phyloP scores from a whole-genome alignment of 1,140 invertebrate genomes.

The Gerris buenoi region DNA sequence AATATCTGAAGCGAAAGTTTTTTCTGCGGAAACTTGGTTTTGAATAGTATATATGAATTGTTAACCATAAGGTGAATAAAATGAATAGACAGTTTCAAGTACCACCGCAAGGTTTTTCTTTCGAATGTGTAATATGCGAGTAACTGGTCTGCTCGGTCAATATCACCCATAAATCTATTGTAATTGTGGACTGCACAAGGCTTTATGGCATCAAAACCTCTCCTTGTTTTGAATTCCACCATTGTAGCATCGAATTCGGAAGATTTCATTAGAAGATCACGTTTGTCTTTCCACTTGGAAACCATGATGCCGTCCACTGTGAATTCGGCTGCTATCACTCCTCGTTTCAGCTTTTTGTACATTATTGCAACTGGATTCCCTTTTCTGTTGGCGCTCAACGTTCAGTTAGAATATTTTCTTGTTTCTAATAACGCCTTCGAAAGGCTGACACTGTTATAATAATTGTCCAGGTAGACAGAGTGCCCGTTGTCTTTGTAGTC shows the following conservation, averaged over 20 bases:
- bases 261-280: conserved; percentile 24
- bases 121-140: conserved; percentile 5
- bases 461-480: conserved; percentile 7
- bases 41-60: too few species aligned
- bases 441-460: conserved; percentile 9
- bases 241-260: conserved; percentile 18
- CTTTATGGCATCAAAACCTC: background rate
- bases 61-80: too few species aligned
- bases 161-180: conserved; percentile 5
- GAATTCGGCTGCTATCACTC: conserved; percentile 14
- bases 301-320: conserved; percentile 15
- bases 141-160: conserved; percentile 7
- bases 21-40: too few species aligned
- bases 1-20: too few species aligned
- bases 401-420: conserved; percentile 18
- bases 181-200: conserved; percentile 1
- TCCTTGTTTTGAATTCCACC: conserved; percentile 14
- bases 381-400: conserved; percentile 14
- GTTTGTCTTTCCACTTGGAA: conserved; percentile 27
- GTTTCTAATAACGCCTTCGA: conserved; percentile 11
- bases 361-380: conserved; percentile 14
- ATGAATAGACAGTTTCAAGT: too few species aligned
- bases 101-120: too few species aligned
- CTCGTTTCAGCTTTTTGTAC: conserved; percentile 17
- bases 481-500: background rate